Evolutionary conservation across 2,888 invertebrate species (phyloP), one percentile per base, ranked within the genome.

Genomic region (Axea sp.): DNA sequence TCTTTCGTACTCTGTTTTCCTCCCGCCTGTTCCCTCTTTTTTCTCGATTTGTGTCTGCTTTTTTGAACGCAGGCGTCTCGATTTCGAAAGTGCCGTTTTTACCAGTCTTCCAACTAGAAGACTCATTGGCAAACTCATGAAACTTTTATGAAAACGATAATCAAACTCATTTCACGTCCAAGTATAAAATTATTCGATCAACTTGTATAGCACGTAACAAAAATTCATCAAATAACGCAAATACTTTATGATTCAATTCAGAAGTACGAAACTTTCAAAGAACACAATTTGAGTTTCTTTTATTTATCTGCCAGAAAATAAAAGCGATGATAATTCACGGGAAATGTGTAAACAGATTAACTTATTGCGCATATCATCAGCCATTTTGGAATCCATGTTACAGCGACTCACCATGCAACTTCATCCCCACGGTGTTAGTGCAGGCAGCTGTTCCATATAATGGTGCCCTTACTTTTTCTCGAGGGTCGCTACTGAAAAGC

Each of bases 61-160:
- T 55, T 75, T 71, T 71, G 60, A 69, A 67, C 37, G 45, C 57
- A 60, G 43, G 69, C 45, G 51, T 43, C 71, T 62, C 59, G 73
- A 60, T 69, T 65, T 68, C 65, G 65, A 51, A 75, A 60, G 73
- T 73, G 45, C 65, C 64, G 73, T 73, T 76, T 59, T 68, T 72
- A 7, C 43, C 41, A 24, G 47, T 77, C 78, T 73, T 30, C 41
- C 72, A 57, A 35, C 68, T 68, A 57, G 69, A 69, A 77, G 77
- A 76, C 79, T 80, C 79, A 68, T 78, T 73, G 79, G 76, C 76
- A 65, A 77, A 71, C 82, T 84, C 83, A 83, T 84, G 84, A 84
- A 84, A 84, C 75, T 84, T 83, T 83, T 83, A 84, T 84, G 75
- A 67, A 64, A 69, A 69, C 67, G 71, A 73, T 75, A 77, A 78